Conservation (phyloP, 2,888 invertebrate species). For the Diarsia mendica region DNA sequence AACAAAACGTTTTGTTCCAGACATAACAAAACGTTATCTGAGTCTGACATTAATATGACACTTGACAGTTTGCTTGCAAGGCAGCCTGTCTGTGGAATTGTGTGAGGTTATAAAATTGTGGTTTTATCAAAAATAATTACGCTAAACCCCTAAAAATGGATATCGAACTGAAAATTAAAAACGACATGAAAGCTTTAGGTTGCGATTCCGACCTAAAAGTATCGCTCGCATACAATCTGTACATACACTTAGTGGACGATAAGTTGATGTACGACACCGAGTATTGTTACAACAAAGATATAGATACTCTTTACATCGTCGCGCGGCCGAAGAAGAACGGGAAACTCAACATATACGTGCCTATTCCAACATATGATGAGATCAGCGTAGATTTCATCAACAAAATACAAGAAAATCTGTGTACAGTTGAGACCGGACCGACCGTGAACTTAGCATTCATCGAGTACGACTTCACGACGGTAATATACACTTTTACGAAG, state of each 20-base stretch:
- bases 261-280: slow-evolving; percentile 88
- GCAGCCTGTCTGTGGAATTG: not conserved
- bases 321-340: slow-evolving; percentile 82
- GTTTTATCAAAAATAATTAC: slow-evolving; percentile 21
- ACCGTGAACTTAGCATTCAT: slow-evolving; percentile 84
- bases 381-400: slow-evolving; percentile 80
- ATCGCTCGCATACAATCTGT: slow-evolving; percentile 83
- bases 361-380: slow-evolving; percentile 78
- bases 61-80: slow-evolving; percentile 18
- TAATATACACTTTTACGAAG: slow-evolving; percentile 86
- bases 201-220: slow-evolving; percentile 83
- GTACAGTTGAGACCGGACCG: slow-evolving; percentile 85
- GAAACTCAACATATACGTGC: slow-evolving; percentile 86
- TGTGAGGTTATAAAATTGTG: slow-evolving; percentile 35
- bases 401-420: slow-evolving; percentile 84
- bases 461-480: slow-evolving; percentile 85
- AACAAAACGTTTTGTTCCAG: slow-evolving; percentile 11
- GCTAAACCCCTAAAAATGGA: slow-evolving; percentile 74
- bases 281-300: slow-evolving; percentile 85
- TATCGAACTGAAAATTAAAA: slow-evolving; percentile 84
- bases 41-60: slow-evolving; percentile 17
- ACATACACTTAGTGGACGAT: slow-evolving; percentile 85
- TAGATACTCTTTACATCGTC: slow-evolving; percentile 84
- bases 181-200: slow-evolving; percentile 85
- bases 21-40: slow-evolving; percentile 22